These are phyloP conservation scores for Dufourea novaeangliae DNA, from an alignment of 1,140 invertebrate genomes.

Conservation along the genomic window DNA sequence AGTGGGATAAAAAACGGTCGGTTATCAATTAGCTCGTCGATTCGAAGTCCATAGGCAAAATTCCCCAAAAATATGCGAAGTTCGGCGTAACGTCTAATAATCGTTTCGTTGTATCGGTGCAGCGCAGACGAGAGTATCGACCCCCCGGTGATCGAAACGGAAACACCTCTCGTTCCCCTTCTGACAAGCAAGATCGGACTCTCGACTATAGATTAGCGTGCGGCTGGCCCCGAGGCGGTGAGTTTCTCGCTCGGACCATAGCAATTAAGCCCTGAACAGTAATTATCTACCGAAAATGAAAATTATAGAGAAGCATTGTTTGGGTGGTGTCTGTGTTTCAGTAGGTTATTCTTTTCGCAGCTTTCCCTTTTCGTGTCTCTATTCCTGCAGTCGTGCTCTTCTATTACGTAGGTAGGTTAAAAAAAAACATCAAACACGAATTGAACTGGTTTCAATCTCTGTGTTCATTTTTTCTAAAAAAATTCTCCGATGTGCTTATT, in stretches of 20 bases:
- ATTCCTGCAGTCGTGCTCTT: neutral
- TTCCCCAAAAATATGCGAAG: constrained; percentile 12
- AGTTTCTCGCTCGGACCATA: constrained; percentile 25
- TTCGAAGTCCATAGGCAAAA: neutral
- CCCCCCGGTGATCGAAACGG: constrained; percentile 38
- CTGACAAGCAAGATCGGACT: constrained; percentile 29
- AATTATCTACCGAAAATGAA: constrained; percentile 74
- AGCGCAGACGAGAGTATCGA: constrained; percentile 33
- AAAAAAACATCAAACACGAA: neutral
- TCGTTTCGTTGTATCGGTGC: constrained; percentile 9
- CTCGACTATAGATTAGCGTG: constrained; percentile 30
- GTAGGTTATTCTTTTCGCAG: constrained; percentile 3
- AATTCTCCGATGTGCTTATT: too few relatives aligned
- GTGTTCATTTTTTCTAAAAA: too few relatives aligned
- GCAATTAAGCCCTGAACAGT: constrained; percentile 67
- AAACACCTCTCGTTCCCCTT: constrained; percentile 24
- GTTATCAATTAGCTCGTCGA: neutral
- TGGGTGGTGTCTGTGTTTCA: neutral
- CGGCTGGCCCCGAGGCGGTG: constrained; percentile 49
- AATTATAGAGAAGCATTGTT: constrained; percentile 69
- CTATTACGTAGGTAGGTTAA: neutral
- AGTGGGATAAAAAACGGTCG: neutral
- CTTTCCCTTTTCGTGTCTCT: neutral
- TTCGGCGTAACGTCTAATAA: constrained; percentile 12
- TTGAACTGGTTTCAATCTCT: neutral